Percentiles rank a stretch among this genome's conserved stretches.
Conservation (phyloP, 92 coral and sea anemone species). For the Zoanthus sociatus region DNA sequence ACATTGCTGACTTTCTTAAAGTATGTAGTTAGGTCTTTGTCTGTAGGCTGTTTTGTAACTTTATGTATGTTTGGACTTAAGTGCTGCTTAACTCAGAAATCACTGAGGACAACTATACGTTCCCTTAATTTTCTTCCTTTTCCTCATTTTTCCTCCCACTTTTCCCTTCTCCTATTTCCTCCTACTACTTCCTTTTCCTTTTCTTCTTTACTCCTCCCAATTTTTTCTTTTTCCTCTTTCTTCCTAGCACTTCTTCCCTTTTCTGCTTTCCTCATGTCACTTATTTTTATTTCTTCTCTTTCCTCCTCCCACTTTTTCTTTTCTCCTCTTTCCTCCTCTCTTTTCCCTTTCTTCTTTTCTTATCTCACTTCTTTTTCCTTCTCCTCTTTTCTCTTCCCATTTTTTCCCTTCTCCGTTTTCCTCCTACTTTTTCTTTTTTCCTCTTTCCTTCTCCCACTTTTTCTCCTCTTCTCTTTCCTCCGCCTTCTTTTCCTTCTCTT, state of each 20-base stretch:
- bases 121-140: no score
- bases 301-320: no score
- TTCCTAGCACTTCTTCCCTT: background rate
- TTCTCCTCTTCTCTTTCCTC: background rate
- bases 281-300: background rate
- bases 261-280: background rate
- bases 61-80: no score
- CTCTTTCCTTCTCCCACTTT: no score
- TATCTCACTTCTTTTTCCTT: background rate
- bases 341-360: background rate
- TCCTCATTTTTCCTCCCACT: background rate
- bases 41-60: no score
- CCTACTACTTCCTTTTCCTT: background rate
- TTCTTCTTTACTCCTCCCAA: no score
- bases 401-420: background rate
- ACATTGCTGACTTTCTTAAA: conserved; percentile 89
- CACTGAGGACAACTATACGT: no score
- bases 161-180: background rate
- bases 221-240: background rate
- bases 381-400: background rate
- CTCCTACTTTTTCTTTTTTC: background rate
- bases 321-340: background rate
- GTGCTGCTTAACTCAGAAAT: no score
- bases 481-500: background rate
- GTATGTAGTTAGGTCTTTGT: conserved; percentile 36